Base-by-base conservation (phyloP, 2,113 vertebrate genomes). In the Campylomormyrus numenius region DNA sequence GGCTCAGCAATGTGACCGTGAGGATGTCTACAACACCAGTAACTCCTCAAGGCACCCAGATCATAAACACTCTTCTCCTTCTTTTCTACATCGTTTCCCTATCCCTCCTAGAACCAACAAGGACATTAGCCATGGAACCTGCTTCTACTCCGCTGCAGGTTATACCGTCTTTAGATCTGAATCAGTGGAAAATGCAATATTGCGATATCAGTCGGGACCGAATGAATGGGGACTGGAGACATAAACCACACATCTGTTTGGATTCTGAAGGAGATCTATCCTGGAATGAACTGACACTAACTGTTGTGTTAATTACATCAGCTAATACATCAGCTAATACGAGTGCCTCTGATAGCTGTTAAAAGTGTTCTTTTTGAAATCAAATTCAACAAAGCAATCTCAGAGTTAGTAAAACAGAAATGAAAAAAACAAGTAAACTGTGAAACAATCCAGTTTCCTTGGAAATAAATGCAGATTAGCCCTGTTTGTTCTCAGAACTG, bases 401-500 rank as follows among this genome's bases (percentile, higher is more conserved):
- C 27, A 53, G 85, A 50, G 21, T n/a, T 86, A 52, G 49, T 17
- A 49, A 45, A 85, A 48, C 45, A 85, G 77, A 83, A 42, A 83
- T 6, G 74, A 15, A 39, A 80, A 86, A 87, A 87, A 70, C 62
- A 70, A 53, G 13, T 87, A 39, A 87, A 49, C 49, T 87, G 85
- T 27, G 49, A 87, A 19, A 56, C 31, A 53, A 87, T 53, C 24
- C 46, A 21, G 48, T 86, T 86, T 86, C 85, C 4, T 3, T 27
- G 48, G 85, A 86, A 49, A 86, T 86, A 52, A 52, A 86, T 86
- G 48, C n/a, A 49, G 21, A 70, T 88, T 88, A 74, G 88, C 88
- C 53, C 35, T 24, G 17, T 66, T 77, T 74, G 80, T 27, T 91
- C 52, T 83, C 85, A 90, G 89, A 91, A 92, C 91, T 85, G 89